phyloP scores from a whole-genome alignment of 1,140 invertebrate genomes.

The Pollicipes pollicipes region DNA sequence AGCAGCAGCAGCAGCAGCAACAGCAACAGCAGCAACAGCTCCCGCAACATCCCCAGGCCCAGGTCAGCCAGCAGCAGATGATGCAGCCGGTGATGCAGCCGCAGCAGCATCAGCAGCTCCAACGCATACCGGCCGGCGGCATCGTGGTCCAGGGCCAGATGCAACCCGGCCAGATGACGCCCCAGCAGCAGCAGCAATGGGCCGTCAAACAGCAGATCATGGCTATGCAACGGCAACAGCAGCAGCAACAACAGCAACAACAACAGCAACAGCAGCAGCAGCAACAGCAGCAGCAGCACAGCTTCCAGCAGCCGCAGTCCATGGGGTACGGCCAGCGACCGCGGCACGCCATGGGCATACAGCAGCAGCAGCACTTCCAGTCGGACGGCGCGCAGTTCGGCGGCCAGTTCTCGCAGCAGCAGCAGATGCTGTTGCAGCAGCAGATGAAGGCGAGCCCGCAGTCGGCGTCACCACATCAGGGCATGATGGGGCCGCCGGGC shows the following conservation, averaged over 20 bases:
- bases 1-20: slow-evolving; percentile 15
- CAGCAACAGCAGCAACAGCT: slow-evolving; percentile 23
- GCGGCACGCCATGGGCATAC: slow-evolving; percentile 11
- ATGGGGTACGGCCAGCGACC: slow-evolving; percentile 19
- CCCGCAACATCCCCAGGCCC: too few relatives aligned
- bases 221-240: slow-evolving; percentile 27
- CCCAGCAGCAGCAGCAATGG: slow-evolving; percentile 26
- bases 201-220: slow-evolving; percentile 35
- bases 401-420: slow-evolving; percentile 18
- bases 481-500: slow-evolving; percentile 43
- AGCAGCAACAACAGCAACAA: slow-evolving; percentile 21
- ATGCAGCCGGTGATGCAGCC: too few relatives aligned
- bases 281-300: slow-evolving; percentile 24
- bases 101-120: background rate
- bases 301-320: slow-evolving; percentile 21
- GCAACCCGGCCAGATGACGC: slow-evolving; percentile 12
- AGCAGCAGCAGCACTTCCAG: slow-evolving; percentile 20
- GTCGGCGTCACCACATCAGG: slow-evolving; percentile 44
- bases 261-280: slow-evolving; percentile 26
- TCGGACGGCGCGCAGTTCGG: slow-evolving; percentile 18
- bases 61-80: too few relatives aligned
- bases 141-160: background rate
- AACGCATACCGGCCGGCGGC: background rate
- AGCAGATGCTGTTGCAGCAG: slow-evolving; percentile 22
- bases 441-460: slow-evolving; percentile 44